phyloP scores from a whole-genome alignment of 2,888 invertebrate genomes.

The Brachyopa scutellaris region DNA sequence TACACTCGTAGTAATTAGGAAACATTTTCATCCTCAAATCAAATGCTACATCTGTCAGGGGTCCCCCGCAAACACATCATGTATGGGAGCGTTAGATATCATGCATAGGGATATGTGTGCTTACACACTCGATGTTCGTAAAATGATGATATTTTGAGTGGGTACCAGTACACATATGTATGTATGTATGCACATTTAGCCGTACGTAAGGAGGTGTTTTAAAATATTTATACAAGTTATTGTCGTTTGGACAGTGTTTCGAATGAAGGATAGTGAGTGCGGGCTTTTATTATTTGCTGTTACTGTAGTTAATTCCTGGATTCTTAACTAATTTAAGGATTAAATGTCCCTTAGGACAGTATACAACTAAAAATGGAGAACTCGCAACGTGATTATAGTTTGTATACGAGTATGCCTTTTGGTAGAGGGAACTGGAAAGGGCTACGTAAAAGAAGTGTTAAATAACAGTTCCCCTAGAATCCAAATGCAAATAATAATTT shows the following conservation, averaged over 20 bases:
- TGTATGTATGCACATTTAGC: no score
- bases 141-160: slow-evolving; percentile 31
- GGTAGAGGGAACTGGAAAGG: no score
- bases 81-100: neutral
- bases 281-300: slow-evolving; percentile 25
- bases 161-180: slow-evolving; percentile 37
- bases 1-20: slow-evolving; percentile 58
- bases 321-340: slow-evolving; percentile 6
- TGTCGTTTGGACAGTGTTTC: slow-evolving; percentile 57
- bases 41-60: slow-evolving; percentile 67
- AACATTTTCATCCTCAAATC: slow-evolving; percentile 69
- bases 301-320: slow-evolving; percentile 32
- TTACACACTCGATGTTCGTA: slow-evolving; percentile 13
- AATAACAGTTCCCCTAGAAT: no score
- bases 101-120: slow-evolving; percentile 6
- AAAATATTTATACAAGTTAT: slow-evolving; percentile 63
- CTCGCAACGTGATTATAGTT: no score
- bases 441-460: no score
- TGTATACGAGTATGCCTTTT: no score
- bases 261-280: slow-evolving; percentile 27
- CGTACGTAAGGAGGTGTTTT: slow-evolving; percentile 47
- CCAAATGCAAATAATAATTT: no score
- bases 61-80: slow-evolving; percentile 34
- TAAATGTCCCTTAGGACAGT: no score
- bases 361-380: no score